A percentile compares a stretch with the other conserved stretches of the same genome.
phyloP scores from a whole-genome alignment of 2,113 vertebrate genomes.

The Oncorhynchus gorbuscha region DNA sequence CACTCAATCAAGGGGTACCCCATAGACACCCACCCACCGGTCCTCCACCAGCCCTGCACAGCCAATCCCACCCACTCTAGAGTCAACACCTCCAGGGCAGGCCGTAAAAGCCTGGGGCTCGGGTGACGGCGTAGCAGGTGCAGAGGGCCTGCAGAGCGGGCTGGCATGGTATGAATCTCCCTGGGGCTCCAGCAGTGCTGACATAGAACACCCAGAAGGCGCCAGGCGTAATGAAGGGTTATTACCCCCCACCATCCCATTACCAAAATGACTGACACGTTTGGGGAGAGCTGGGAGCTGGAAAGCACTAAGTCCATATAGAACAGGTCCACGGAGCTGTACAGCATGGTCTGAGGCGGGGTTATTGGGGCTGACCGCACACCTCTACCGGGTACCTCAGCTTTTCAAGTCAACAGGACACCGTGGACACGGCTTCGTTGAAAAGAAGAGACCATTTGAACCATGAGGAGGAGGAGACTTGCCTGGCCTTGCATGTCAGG shows the following conservation, averaged over 20 bases:
- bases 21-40: conserved; percentile 6
- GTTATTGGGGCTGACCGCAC: no score
- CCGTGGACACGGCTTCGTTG: neutral
- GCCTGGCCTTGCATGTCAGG: conserved; percentile 98
- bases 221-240: conserved; percentile 37
- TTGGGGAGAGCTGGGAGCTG: conserved; percentile 9
- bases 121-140: conserved; percentile 75
- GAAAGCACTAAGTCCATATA: neutral
- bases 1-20: conserved; percentile 41
- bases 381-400: no score
- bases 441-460: no score
- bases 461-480: conserved; percentile 59
- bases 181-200: conserved; percentile 43
- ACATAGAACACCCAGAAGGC: conserved; percentile 71
- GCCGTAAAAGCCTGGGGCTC: conserved; percentile 67
- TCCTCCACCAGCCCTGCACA: conserved; percentile 22
- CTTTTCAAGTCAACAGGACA: neutral
- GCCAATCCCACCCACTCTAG: conserved; percentile 51
- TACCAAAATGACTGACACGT: conserved; percentile 45
- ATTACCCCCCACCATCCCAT: conserved; percentile 33
- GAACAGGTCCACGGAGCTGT: no score
- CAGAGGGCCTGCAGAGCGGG: conserved; percentile 57
- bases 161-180: conserved; percentile 57
- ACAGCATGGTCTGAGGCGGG: no score
- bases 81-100: conserved; percentile 64